These are phyloP conservation scores for Martes martes DNA, from an alignment of 2,113 vertebrate species.

Conservation along the genomic window DNA sequence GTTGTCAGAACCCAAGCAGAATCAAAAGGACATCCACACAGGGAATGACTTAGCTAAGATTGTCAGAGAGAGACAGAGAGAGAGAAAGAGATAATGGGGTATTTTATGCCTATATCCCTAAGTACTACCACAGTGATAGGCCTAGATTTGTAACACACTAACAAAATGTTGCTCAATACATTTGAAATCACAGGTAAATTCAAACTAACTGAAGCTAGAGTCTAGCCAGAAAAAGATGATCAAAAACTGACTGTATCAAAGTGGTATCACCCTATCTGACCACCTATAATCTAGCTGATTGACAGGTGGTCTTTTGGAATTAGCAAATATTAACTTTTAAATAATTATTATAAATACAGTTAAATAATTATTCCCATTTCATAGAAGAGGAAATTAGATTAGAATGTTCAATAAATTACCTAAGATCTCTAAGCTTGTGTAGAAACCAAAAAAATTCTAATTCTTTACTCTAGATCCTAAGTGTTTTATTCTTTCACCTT, in stretches of 20 bases:
- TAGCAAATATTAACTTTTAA: background rate
- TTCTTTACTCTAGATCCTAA: background rate
- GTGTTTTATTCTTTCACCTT: background rate
- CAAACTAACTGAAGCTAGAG: background rate
- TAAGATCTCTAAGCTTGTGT: background rate
- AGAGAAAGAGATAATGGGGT: background rate
- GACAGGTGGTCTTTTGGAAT: background rate
- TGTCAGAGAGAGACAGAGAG: background rate
- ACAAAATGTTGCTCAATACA: background rate
- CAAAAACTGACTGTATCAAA: background rate
- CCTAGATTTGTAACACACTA: background rate
- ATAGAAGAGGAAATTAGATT: background rate
- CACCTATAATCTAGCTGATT: background rate
- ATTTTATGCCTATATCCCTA: background rate
- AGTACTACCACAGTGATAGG: background rate
- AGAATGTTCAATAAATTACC: background rate
- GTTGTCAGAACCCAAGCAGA: background rate
- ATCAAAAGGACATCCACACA: background rate
- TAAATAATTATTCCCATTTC: background rate
- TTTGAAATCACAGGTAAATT: background rate
- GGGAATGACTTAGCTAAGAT: background rate
- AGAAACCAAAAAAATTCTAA: background rate
- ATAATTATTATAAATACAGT: background rate
- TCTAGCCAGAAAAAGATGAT: background rate
- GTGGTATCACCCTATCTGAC: background rate